These are phyloP conservation scores for Folsomia manolachei DNA, from an alignment of 2,888 invertebrate species.

Conservation along the genomic window DNA sequence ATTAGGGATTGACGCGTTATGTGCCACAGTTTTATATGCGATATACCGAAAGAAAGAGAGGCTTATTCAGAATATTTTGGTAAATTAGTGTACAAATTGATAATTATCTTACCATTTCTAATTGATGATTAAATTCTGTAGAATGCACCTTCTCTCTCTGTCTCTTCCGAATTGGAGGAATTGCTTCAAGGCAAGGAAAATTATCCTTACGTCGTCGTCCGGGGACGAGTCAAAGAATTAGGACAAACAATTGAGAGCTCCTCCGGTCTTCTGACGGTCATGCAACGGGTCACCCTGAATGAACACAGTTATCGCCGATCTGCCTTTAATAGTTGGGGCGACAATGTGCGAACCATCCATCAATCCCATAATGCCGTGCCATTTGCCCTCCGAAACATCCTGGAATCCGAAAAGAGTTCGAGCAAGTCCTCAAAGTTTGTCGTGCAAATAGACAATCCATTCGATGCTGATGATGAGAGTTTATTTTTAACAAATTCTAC, in stretches of 20 bases:
- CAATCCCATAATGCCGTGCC: conserved; percentile 46
- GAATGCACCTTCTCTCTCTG: conserved; percentile 44
- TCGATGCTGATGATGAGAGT: conserved; percentile 39
- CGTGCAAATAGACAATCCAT: conserved; percentile 46
- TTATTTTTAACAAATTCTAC: conserved; percentile 46
- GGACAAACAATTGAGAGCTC: conserved; percentile 39
- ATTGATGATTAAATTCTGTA: conserved; percentile 10
- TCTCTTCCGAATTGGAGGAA: conserved; percentile 38
- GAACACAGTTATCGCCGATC: conserved; percentile 46
- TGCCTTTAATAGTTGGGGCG: conserved; percentile 49
- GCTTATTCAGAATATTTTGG: conserved; percentile 42
- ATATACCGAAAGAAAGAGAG: conserved; percentile 33
- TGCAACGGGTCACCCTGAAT: conserved; percentile 46
- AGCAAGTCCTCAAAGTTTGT: conserved; percentile 16
- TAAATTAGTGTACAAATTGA: conserved; percentile 15
- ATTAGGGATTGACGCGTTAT: conserved; percentile 41
- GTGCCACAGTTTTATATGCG: conserved; percentile 39
- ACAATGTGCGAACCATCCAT: conserved; percentile 40
- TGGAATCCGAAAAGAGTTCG: not conserved
- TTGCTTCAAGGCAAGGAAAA: conserved; percentile 26
- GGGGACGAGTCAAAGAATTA: conserved; percentile 41
- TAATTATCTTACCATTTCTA: not conserved
- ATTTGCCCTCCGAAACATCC: conserved; percentile 36
- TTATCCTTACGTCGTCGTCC: conserved; percentile 38
- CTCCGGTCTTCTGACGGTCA: conserved; percentile 42